These are phyloP conservation scores for Nylanderia fulva DNA, from an alignment of 1,140 invertebrate genomes.

Conservation along the genomic window DNA sequence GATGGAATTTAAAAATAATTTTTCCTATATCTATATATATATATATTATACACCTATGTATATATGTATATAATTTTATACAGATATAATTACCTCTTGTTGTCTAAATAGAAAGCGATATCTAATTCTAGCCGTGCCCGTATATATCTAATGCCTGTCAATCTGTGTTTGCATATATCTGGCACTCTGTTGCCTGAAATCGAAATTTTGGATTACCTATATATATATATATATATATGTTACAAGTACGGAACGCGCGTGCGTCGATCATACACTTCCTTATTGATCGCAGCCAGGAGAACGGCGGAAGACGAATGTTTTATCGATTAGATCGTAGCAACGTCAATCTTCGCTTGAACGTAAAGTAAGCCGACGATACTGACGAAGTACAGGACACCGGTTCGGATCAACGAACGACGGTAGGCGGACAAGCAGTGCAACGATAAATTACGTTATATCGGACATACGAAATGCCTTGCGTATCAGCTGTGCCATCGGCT, in stretches of 20 bases:
- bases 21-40: too few relatives aligned
- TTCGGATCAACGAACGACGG: constrained; percentile 21
- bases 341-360: constrained; percentile 53
- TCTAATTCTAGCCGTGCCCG: not conserved
- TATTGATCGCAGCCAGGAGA: constrained; percentile 38
- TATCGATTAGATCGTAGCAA: constrained; percentile 57
- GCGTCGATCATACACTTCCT: constrained; percentile 56
- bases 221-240: too few relatives aligned
- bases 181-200: not conserved
- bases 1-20: constrained; percentile 20
- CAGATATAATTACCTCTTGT: not conserved
- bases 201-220: constrained; percentile 38
- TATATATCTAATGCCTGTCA: too few relatives aligned
- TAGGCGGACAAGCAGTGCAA: constrained; percentile 26
- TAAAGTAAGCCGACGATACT: constrained; percentile 55
- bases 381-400: constrained; percentile 40
- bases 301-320: constrained; percentile 49
- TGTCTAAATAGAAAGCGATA: not conserved
- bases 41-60: too few relatives aligned
- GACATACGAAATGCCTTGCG: constrained; percentile 44
- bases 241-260: constrained; percentile 22
- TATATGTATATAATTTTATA: not conserved
- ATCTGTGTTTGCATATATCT: too few relatives aligned
- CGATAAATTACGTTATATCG: constrained; percentile 59
- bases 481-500: constrained; percentile 45